Conservation (phyloP, 2,797 vertebrate genomes). For the Babyrousa celebensis region DNA sequence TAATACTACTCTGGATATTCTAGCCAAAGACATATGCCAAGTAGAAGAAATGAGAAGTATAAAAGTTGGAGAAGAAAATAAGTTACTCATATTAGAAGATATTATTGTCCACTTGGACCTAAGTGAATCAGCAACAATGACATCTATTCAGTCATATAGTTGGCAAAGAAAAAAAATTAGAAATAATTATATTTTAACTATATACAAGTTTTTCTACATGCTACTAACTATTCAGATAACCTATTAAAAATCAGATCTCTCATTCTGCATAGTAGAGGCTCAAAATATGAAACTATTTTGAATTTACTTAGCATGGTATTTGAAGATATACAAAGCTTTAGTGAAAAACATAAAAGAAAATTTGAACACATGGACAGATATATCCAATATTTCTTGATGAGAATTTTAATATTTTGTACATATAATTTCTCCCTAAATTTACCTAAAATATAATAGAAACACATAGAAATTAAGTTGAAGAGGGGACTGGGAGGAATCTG, state of each 20-base stretch:
- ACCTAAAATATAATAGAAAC: slow-evolving; percentile 43
- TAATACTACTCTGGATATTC: not conserved
- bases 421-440: not conserved
- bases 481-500: not conserved
- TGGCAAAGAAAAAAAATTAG: not conserved
- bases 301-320: slow-evolving; percentile 40
- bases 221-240: not conserved
- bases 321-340: not conserved
- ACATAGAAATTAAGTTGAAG: slow-evolving; percentile 27
- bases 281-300: slow-evolving; percentile 36
- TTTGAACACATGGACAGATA: not conserved
- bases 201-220: not conserved
- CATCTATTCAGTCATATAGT: not conserved
- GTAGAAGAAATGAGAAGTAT: not conserved
- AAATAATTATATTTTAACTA: slow-evolving; percentile 41
- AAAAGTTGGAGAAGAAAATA: not conserved
- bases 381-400: not conserved
- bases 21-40: not conserved
- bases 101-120: not conserved
- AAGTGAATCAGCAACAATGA: slow-evolving; percentile 11
- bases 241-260: slow-evolving; percentile 31
- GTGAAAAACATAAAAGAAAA: slow-evolving; percentile 17
- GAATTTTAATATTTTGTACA: not conserved
- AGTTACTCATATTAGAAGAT: slow-evolving; percentile 12
- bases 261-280: not conserved